Conservation (phyloP, 1,140 invertebrate species). For the Drosophila melanogaster region DNA sequence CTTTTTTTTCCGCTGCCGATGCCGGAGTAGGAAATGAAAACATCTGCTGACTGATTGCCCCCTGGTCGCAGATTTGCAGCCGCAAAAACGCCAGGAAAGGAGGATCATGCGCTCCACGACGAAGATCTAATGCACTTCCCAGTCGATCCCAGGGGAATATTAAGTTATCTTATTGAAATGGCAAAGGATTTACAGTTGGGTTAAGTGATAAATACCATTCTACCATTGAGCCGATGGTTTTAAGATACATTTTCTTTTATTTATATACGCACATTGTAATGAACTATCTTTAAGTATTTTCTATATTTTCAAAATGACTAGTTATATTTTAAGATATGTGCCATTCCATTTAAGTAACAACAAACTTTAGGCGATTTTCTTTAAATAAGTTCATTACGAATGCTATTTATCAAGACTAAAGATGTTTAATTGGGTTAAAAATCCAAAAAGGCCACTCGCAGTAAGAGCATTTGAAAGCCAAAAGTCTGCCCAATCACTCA, state of each 20-base stretch:
- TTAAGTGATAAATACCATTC: too few relatives aligned
- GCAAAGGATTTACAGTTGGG: not conserved
- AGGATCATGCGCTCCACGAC: not conserved
- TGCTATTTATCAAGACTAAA: not conserved
- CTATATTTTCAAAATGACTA: too few relatives aligned
- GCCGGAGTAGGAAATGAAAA: constrained; percentile 79
- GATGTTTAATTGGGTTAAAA: not conserved
- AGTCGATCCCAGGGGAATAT: not conserved
- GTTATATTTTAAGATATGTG: too few relatives aligned
- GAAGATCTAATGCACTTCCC: constrained; percentile 20
- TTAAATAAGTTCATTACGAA: not conserved
- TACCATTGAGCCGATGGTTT: too few relatives aligned
- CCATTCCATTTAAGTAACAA: not conserved
- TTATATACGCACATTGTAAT: too few relatives aligned
- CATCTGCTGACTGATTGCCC: constrained; percentile 83
- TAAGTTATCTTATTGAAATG: not conserved
- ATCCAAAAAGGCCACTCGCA: not conserved
- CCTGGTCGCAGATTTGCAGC: constrained; percentile 58
- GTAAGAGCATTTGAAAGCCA: constrained; percentile 27
- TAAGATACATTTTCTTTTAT: too few relatives aligned
- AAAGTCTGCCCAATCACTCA: constrained; percentile 73
- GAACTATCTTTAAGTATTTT: too few relatives aligned
- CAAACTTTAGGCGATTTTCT: too few relatives aligned
- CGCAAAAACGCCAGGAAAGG: constrained; percentile 18
- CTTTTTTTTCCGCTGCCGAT: constrained; percentile 39